Percentiles rank a stretch among this genome's conserved stretches.
Conservation (phyloP, 2,888 invertebrate genomes). For the Brachylomia viminalis region DNA sequence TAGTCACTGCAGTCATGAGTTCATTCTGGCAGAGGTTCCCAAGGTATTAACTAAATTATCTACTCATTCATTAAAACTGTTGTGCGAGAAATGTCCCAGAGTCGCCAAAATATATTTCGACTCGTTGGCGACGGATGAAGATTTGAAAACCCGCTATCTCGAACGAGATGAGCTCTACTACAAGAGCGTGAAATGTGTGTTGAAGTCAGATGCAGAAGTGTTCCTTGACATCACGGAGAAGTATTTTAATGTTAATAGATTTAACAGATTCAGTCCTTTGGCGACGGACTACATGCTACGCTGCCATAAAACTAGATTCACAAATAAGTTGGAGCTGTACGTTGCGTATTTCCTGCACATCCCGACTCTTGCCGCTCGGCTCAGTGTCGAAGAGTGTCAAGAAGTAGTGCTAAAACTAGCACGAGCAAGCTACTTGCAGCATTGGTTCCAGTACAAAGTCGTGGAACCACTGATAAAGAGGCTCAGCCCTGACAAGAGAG, state of each 20-base stretch:
- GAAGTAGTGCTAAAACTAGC: slow-evolving; percentile 73
- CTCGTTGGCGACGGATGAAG: slow-evolving; percentile 64
- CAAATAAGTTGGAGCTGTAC: slow-evolving; percentile 77
- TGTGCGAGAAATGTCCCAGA: slow-evolving; percentile 75
- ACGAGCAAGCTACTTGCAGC: slow-evolving; percentile 72
- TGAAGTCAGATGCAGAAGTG: slow-evolving; percentile 73
- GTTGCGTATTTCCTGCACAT: slow-evolving; percentile 72
- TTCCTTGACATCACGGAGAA: slow-evolving; percentile 78
- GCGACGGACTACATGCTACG: slow-evolving; percentile 75
- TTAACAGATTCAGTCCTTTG: slow-evolving; percentile 63
- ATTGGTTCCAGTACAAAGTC: slow-evolving; percentile 75
- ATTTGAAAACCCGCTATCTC: slow-evolving; percentile 65
- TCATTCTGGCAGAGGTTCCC: slow-evolving; percentile 70
- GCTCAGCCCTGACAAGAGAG: slow-evolving; percentile 68
- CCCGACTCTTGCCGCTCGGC: slow-evolving; percentile 71
- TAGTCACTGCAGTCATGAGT: slow-evolving; percentile 71
- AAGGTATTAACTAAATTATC: slow-evolving; percentile 74
- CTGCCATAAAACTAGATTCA: slow-evolving; percentile 72
- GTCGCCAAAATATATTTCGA: slow-evolving; percentile 76
- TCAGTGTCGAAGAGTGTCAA: slow-evolving; percentile 75
- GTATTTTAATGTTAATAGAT: slow-evolving; percentile 66
- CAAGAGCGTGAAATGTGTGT: slow-evolving; percentile 70
- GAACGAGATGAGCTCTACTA: slow-evolving; percentile 66
- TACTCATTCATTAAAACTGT: slow-evolving; percentile 73
- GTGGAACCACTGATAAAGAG: slow-evolving; percentile 78